Base-by-base conservation (phyloP, 2,888 invertebrate species). In the Bibio marci region DNA sequence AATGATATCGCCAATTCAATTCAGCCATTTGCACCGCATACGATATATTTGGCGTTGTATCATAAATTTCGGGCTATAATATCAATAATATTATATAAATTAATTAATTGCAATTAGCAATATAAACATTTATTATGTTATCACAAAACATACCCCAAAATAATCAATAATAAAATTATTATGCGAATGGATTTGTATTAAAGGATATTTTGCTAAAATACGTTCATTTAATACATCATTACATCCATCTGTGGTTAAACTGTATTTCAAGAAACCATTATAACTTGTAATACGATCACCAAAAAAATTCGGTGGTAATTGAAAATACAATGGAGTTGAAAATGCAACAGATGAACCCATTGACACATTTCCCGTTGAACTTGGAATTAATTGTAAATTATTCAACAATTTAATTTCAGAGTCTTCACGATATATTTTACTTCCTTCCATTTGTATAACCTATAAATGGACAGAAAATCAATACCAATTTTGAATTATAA, bases 261-360 rank as follows among this genome's bases (percentile, higher is more conserved):
- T 69, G 56, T 92, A 92, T 45, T 80, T 69, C 35, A 97, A 63
- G 45, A 75, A 75, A 4, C 95, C 95, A 19, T 90, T 91, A 60
- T 97, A 97, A 17, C 92, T 90, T 44, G 81, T 70, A 13, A 87
- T 78, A 57, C 80, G 66, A 61, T 97, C 97, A 0, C 88, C 90
- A 12, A 81, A 70, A 58, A 92, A 87, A 39, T 74, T 69, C 10
- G 70, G 66, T 1, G 90, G 86, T 13, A 97, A 63, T 49, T 62
- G 60, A 30, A 62, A 62, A 45, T 62, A 62, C 3, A 62, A 43
- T 2, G 62, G 62, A 42, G 56, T 53, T 42, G 56, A 53, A 43
- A 62, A 58, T 3, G 50, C 51, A 1, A 51, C 48, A 26, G 57
- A 58, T 1, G 62, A 53, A 31, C 62, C 62, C 32, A 62, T 62